Percentiles rank a stretch among this genome's conserved stretches.
Evolutionary conservation across 2,113 vertebrate genomes (phyloP).

Genomic region (Meles meles): DNA sequence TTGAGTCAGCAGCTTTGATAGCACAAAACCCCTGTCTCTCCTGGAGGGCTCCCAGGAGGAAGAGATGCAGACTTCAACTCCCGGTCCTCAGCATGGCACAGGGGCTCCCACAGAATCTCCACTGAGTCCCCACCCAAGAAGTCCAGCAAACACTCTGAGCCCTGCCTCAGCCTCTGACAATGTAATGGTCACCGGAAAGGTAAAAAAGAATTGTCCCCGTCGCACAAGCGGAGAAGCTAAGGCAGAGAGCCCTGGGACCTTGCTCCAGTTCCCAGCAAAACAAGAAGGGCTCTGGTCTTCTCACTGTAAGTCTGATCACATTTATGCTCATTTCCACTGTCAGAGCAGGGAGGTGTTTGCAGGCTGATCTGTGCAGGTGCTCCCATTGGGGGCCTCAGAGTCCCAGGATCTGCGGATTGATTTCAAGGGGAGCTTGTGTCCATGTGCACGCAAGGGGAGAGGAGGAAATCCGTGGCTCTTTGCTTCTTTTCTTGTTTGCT

Average conservation of each 20-base stretch:
- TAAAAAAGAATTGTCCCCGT: background rate
- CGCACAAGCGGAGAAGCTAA: background rate
- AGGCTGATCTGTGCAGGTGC: background rate
- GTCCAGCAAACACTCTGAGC: background rate
- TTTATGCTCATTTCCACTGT: background rate
- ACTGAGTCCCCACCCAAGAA: background rate
- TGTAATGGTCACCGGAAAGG: background rate
- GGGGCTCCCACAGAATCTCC: rapidly evolving
- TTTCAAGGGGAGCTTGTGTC: background rate
- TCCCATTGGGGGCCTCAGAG: background rate
- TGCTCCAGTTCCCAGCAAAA: background rate
- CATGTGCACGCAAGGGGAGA: background rate
- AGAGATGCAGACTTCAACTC: background rate
- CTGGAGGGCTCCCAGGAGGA: conserved; percentile 12
- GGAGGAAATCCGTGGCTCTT: background rate
- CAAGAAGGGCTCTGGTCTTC: background rate
- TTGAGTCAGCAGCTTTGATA: background rate
- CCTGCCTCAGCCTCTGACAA: background rate
- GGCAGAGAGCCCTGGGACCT: background rate
- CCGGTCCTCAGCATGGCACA: background rate
- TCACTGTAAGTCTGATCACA: too few species aligned
- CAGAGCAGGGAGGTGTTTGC: background rate
- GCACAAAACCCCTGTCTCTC: background rate
- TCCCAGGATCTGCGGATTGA: background rate
- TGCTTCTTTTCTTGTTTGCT: background rate